Conservation (phyloP, 1,140 invertebrate genomes). For the Hyphantria cunea region DNA sequence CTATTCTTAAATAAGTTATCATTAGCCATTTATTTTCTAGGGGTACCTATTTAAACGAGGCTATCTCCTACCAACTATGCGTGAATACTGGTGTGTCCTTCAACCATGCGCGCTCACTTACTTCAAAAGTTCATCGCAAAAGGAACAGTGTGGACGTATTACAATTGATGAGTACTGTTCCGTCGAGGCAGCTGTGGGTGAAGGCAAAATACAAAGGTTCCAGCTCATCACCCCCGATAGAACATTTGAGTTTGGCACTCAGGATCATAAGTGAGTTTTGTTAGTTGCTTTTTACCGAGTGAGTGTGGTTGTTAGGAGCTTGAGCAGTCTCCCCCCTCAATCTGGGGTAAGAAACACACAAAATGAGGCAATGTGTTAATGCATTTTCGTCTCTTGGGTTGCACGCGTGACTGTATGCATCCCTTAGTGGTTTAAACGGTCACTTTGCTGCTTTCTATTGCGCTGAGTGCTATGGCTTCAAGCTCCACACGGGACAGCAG, state of each 20-base stretch:
- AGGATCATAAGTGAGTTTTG: slow-evolving; percentile 83
- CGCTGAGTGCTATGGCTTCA: too few species aligned
- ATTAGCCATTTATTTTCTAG: slow-evolving; percentile 63
- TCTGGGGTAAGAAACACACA: too few species aligned
- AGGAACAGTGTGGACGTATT: slow-evolving; percentile 87
- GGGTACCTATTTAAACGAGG: slow-evolving; percentile 88
- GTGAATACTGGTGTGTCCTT: slow-evolving; percentile 91
- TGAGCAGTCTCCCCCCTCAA: too few species aligned
- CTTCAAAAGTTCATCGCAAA: slow-evolving; percentile 88
- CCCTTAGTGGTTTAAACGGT: too few species aligned
- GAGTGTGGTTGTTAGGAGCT: too few species aligned
- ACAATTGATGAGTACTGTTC: slow-evolving; percentile 85
- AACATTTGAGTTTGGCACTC: slow-evolving; percentile 86
- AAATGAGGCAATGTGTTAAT: too few species aligned
- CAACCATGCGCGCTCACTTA: slow-evolving; percentile 88
- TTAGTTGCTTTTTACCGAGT: too few species aligned
- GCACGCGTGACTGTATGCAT: too few species aligned
- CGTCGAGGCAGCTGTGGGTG: slow-evolving; percentile 83
- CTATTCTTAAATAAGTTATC: too few species aligned
- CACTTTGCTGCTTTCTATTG: too few species aligned
- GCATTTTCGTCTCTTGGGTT: too few species aligned
- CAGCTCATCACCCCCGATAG: slow-evolving; percentile 85
- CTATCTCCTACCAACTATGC: slow-evolving; percentile 87
- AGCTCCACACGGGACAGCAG: too few species aligned
- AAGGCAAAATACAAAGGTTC: slow-evolving; percentile 82